These are phyloP conservation scores for Bos taurus DNA, from an alignment of 2,113 vertebrate species.

Conservation along the genomic window DNA sequence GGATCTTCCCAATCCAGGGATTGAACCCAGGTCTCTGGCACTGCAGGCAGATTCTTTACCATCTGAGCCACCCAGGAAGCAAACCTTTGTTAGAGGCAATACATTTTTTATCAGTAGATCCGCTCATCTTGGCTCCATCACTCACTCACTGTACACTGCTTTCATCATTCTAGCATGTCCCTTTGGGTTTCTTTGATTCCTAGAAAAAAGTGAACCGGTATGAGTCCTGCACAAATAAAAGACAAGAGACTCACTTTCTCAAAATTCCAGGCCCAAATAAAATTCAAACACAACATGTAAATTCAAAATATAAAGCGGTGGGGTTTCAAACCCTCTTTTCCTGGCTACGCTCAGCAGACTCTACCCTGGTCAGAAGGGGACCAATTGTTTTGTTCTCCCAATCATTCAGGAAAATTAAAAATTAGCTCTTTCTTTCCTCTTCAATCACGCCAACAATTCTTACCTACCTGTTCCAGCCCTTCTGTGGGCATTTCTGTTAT, in stretches of 20 bases:
- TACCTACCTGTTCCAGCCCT: neutral
- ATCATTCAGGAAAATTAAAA: neutral
- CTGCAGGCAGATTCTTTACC: neutral
- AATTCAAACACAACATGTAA: neutral
- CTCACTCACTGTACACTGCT: fast-evolving
- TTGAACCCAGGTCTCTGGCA: neutral
- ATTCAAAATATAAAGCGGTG: neutral
- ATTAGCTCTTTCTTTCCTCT: neutral
- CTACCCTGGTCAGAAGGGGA: neutral
- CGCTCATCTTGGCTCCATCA: fast-evolving
- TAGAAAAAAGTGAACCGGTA: neutral
- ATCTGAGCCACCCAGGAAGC: neutral
- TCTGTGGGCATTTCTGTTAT: neutral
- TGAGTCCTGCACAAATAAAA: neutral
- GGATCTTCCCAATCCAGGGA: neutral
- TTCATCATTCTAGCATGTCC: neutral
- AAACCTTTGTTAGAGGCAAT: neutral
- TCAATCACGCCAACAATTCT: neutral
- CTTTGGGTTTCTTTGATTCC: neutral
- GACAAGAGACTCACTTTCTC: neutral
- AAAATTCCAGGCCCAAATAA: neutral
- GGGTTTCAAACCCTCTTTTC: neutral
- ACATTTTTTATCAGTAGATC: neutral
- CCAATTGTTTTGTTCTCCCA: neutral
- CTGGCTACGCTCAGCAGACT: neutral